A percentile compares a stretch with the other conserved stretches of the same genome.
These are phyloP conservation scores for Ichneumon xanthorius DNA, from an alignment of 2,888 invertebrate genomes.

Conservation along the genomic window DNA sequence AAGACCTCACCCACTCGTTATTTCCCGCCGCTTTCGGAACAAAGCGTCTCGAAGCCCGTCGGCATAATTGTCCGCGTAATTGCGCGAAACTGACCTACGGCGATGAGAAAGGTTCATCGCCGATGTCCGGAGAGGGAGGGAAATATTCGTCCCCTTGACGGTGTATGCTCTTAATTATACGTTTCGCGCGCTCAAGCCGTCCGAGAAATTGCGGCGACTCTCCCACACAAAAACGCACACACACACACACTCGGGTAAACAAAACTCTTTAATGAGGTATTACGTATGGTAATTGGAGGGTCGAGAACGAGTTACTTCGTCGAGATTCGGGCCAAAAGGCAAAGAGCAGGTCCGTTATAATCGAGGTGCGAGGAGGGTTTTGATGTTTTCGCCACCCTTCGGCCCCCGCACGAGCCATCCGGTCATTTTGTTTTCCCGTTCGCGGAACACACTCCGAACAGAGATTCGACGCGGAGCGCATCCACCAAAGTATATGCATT, in stretches of 20 bases:
- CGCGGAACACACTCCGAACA: slow-evolving; percentile 15
- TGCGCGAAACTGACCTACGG: slow-evolving; percentile 1
- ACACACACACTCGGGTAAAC: neutral
- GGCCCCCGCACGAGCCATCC: slow-evolving; percentile 46
- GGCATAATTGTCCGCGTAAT: slow-evolving; percentile 41
- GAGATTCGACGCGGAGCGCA: neutral
- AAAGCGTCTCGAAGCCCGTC: neutral
- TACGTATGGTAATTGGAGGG: slow-evolving; percentile 49
- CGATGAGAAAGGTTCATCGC: neutral
- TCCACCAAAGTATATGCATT: slow-evolving; percentile 10
- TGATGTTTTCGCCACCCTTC: slow-evolving; percentile 23
- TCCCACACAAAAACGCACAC: neutral
- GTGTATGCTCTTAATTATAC: slow-evolving; percentile 28
- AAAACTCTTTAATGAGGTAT: slow-evolving; percentile 81
- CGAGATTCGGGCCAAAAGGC: slow-evolving; percentile 43
- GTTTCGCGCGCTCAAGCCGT: slow-evolving; percentile 5
- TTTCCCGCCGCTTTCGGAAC: neutral
- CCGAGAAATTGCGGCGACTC: slow-evolving; percentile 38
- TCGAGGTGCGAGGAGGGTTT: slow-evolving; percentile 17
- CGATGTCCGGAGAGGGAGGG: neutral
- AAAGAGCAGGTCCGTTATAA: slow-evolving; percentile 51
- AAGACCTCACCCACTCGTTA: neutral
- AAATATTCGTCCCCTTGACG: neutral
- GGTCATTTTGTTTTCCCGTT: slow-evolving; percentile 53
- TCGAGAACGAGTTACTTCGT: slow-evolving; percentile 32